Percentiles rank a stretch among this genome's conserved stretches.
Evolutionary conservation across 1,140 invertebrate genomes (phyloP).

Genomic region (Brachionus angularis): DNA sequence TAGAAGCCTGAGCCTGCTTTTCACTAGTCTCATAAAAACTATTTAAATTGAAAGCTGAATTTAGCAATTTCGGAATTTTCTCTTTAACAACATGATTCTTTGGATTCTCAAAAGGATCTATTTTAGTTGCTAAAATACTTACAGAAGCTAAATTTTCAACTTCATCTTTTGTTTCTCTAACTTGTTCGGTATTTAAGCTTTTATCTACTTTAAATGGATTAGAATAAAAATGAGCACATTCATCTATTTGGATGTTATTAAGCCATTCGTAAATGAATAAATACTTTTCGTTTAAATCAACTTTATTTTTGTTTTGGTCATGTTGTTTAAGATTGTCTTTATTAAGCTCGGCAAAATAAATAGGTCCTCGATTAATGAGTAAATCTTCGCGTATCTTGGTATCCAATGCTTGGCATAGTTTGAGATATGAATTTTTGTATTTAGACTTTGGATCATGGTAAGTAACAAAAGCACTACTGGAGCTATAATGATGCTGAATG

Average conservation of each 20-base stretch:
- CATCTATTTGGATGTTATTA: not conserved
- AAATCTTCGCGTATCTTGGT: constrained; percentile 4
- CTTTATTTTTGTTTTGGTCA: not conserved
- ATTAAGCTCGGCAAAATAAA: constrained; percentile 11
- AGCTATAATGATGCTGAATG: not conserved
- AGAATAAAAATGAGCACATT: constrained; percentile 24
- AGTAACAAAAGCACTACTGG: not conserved
- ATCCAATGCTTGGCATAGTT: not conserved
- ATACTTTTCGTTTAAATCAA: constrained; percentile 5
- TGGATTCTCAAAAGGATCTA: constrained; percentile 28
- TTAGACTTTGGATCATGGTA: constrained; percentile 11
- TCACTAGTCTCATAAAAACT: constrained; percentile 6
- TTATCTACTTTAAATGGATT: constrained; percentile 18
- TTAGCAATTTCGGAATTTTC: not conserved
- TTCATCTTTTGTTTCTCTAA: not conserved
- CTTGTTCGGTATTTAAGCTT: not conserved
- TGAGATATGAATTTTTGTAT: too few species aligned
- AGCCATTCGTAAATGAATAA: constrained; percentile 33
- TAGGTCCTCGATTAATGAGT: constrained; percentile 7
- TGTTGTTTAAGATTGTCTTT: not conserved
- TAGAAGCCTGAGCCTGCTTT: constrained; percentile 1
- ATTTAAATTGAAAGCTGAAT: constrained; percentile 12
- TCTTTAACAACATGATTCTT: constrained; percentile 11
- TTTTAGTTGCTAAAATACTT: not conserved
- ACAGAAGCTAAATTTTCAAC: not conserved